Evolutionary conservation across 2,797 vertebrate species (phyloP).

Genomic region (Ptychobarbus kaznakovi): DNA sequence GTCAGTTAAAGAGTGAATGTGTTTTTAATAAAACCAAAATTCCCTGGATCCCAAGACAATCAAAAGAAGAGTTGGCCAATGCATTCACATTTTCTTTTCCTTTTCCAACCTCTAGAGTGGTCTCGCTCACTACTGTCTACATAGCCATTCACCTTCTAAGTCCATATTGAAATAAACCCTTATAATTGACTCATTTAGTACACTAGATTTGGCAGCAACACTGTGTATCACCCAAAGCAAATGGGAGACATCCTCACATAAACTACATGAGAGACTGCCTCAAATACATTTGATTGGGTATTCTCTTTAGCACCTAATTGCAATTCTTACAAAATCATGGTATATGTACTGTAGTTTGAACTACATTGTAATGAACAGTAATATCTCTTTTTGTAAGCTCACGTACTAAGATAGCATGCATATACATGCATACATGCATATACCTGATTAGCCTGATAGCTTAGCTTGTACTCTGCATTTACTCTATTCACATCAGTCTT

Average conservation of each 20-base stretch:
- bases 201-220: too few relatives aligned
- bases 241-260: not conserved
- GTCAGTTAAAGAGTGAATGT: constrained; percentile 48
- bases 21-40: constrained; percentile 51
- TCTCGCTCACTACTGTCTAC: not conserved
- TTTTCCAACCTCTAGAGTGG: not conserved
- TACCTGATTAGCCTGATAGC: not conserved
- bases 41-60: constrained; percentile 55
- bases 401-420: not conserved
- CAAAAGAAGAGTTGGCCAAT: constrained; percentile 58
- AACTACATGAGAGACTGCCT: not conserved
- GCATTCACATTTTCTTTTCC: constrained; percentile 21
- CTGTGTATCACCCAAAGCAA: not conserved
- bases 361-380: not conserved
- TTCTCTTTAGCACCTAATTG: not conserved
- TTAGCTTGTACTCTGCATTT: not conserved
- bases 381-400: not conserved
- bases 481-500: not conserved
- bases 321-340: not conserved
- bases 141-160: not conserved
- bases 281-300: not conserved
- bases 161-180: not conserved
- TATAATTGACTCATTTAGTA: not conserved
- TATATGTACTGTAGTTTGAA: not conserved
- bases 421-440: not conserved